These are phyloP conservation scores for Stenopsyche tienmushanensis DNA, from an alignment of 1,140 invertebrate genomes.

Conservation along the genomic window DNA sequence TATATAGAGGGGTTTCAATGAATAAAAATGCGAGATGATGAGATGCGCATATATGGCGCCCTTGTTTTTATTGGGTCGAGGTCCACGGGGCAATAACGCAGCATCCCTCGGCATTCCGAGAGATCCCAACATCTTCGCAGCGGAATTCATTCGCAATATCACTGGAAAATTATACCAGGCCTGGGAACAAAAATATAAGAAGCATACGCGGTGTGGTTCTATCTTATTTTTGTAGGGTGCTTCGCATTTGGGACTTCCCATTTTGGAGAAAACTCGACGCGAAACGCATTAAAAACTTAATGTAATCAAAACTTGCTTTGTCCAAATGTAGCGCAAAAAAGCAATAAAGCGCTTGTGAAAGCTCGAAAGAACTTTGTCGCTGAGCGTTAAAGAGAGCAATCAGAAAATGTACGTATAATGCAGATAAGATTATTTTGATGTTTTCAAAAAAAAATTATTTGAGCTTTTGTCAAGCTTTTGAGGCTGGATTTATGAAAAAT, in stretches of 20 bases:
- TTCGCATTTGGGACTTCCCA: not conserved
- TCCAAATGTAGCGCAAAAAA: not conserved
- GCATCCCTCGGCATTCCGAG: conserved; percentile 1
- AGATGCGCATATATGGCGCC: too few relatives aligned
- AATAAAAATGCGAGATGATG: too few relatives aligned
- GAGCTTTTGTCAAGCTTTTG: too few relatives aligned
- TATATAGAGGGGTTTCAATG: too few relatives aligned
- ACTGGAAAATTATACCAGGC: conserved; percentile 5
- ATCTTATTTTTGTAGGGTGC: too few relatives aligned
- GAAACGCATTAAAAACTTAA: not conserved
- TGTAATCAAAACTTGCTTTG: not conserved
- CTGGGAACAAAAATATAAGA: not conserved
- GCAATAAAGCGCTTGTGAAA: not conserved
- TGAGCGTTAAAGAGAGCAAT: too few relatives aligned
- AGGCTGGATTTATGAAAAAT: too few relatives aligned
- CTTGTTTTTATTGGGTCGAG: conserved; percentile 1
- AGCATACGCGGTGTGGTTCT: not conserved
- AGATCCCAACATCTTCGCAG: conserved; percentile 6
- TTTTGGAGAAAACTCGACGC: not conserved
- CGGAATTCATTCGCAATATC: conserved; percentile 14
- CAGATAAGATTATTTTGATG: too few relatives aligned
- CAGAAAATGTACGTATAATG: too few relatives aligned
- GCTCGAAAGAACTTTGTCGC: not conserved
- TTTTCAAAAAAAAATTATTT: too few relatives aligned
- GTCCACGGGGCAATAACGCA: conserved; percentile 5